A percentile compares a stretch with the other conserved stretches of the same genome.
These are phyloP conservation scores for Channa argus DNA, from an alignment of 2,113 vertebrate species.

Conservation along the genomic window DNA sequence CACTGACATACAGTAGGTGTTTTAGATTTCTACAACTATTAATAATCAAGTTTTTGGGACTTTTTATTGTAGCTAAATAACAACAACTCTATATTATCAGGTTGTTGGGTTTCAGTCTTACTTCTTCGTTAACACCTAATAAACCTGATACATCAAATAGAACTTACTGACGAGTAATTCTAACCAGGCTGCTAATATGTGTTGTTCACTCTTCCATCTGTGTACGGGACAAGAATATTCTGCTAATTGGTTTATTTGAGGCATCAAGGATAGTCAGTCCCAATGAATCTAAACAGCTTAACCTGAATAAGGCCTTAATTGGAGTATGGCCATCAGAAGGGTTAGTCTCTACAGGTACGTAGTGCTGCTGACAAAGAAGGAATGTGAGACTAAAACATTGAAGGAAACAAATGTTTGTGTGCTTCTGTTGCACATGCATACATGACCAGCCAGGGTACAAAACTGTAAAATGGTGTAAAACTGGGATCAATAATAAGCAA, in stretches of 20 bases:
- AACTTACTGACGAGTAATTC: background rate
- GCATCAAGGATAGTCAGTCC: constrained; percentile 49
- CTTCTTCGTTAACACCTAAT: background rate
- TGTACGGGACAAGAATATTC: constrained; percentile 41
- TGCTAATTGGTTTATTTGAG: constrained; percentile 74
- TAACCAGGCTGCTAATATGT: background rate
- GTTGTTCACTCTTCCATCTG: constrained; percentile 30
- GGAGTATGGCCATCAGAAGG: constrained; percentile 38
- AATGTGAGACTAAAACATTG: background rate
- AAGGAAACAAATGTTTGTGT: background rate
- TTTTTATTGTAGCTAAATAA: background rate
- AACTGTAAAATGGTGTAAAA: too few relatives aligned
- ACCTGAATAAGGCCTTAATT: constrained; percentile 56
- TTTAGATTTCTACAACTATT: background rate
- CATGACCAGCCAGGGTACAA: too few relatives aligned
- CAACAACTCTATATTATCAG: background rate
- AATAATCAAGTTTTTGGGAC: background rate
- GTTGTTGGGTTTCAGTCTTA: background rate
- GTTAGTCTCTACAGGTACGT: constrained; percentile 30
- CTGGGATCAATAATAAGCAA: too few relatives aligned
- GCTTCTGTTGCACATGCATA: background rate
- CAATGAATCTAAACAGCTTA: constrained; percentile 68
- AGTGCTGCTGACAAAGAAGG: constrained; percentile 2
- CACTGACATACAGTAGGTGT: too few relatives aligned
- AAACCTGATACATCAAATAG: too few relatives aligned